A percentile compares a stretch with the other conserved stretches of the same genome.
phyloP scores from a whole-genome alignment of 2,113 vertebrate species.

The Platanista minor region DNA sequence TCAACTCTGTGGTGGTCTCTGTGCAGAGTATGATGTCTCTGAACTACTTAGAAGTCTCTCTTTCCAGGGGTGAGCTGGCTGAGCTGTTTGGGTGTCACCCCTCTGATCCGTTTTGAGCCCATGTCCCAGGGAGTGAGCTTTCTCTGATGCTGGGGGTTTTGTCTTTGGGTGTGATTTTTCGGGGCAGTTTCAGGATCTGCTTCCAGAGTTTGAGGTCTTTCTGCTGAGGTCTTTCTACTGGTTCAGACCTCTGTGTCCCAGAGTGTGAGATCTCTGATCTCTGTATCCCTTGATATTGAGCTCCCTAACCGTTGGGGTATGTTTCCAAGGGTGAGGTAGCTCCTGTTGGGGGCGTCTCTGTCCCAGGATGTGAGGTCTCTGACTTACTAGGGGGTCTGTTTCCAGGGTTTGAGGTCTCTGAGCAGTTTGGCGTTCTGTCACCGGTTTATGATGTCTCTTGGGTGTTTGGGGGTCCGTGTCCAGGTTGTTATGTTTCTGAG shows the following conservation, averaged over 20 bases:
- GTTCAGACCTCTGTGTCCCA: background rate
- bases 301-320: background rate
- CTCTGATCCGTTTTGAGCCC: background rate
- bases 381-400: background rate
- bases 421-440: background rate
- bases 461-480: background rate
- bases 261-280: background rate
- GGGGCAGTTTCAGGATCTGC: background rate
- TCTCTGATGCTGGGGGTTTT: background rate
- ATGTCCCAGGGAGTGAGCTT: background rate
- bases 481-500: background rate
- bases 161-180: background rate
- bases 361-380: background rate
- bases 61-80: background rate
- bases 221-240: background rate
- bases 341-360: background rate
- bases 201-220: background rate
- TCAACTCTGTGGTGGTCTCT: background rate
- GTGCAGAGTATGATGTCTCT: background rate
- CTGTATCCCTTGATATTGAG: background rate
- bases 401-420: background rate
- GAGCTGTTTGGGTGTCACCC: background rate
- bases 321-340: background rate
- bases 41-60: background rate
- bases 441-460: background rate